Base-by-base conservation (phyloP, 2,888 invertebrate genomes). In the Nezara viridula region DNA sequence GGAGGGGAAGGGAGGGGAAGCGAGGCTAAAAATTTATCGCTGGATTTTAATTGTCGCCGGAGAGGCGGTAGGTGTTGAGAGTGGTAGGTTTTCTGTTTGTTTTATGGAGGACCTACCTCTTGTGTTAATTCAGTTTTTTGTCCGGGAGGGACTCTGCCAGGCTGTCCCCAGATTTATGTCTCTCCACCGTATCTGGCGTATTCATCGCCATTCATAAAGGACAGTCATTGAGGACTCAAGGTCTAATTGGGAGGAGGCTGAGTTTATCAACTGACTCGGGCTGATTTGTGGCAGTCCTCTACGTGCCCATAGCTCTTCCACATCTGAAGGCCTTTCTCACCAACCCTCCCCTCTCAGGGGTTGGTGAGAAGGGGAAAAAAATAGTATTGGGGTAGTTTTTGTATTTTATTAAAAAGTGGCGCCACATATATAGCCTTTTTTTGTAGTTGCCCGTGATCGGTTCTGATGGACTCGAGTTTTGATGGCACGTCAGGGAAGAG, bases 161-260 rank as follows among this genome's bases (percentile, higher is more conserved):
- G 44, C 16, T 24, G n/a, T 40, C 44, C 24, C 44, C 44, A 81
- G 81, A 81, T 81, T 81, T 81, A 81, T 47, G 81, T n/a, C 81
- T 7, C 44, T 0, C 12, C 0, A 2, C 44, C 81, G 81, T 81
- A 81, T 81, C 81, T 81, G 44, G 44, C 44, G 12, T 81, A 81
- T 81, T 81, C 81, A 81, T 81, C 81, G 81, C 81, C 81, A 81
- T 81, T 81, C 81, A 81, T 81, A 81, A 47, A 81, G 81, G 81
- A 81, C 81, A 81, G 40, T 81, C 81, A 81, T 81, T 81, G 81
- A 81, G 81, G 81, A 47, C 81, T 81, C n/a, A 81, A 81, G 81
- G 81, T 81, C 81, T 81, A 81, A 81, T 81, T 81, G 81, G 81
- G 81, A 81, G 7, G 81, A 47, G 81, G 44, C 81, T 47, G 44